Evolutionary conservation across 2,113 vertebrate genomes (phyloP), one percentile per base, ranked within the genome.

Genomic region (Australoheros scitulus): DNA sequence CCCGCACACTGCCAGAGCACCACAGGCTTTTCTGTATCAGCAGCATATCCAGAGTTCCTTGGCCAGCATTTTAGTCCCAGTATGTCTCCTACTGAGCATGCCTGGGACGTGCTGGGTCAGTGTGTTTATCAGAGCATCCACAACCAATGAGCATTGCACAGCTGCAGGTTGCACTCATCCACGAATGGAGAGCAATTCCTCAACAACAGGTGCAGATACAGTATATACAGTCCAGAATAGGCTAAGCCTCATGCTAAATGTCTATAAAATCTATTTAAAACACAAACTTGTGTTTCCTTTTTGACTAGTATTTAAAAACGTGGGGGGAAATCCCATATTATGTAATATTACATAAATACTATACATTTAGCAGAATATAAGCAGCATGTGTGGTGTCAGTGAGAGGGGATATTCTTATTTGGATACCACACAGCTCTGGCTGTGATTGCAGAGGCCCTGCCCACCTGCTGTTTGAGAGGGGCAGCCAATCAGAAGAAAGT

Each of bases 61-160:
- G 65, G 50, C 65, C 65, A 70, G 41, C 47, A 17, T 70, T 70
- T 70, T 50, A 26, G 41, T 70, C 65, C 24, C 41, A 70, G 29
- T 70, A 70, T 70, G 65, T 50, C 65, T 70, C 65, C 41, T 4
- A 50, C 41, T 70, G 65, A 70, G 41, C 41, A 70, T 70, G 24
- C 3, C 15, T 29, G 41, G 24, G 65, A 70, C 15, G 5, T 70
- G 65, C 65, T 29, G 65, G 41, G 65, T 50, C 65, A 6, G 18
- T 18, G 24, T 70, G 41, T 70, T 70, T 47, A 50, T 70, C 26
- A 70, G 22, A 29, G 26, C 47, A 50, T 50, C 65, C 15, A 50
- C 65, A 50, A 70, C 15, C 41, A 70, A 29, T 20, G 41, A 70
- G 24, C 24, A 9, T 17, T 70, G 65, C 65, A 15, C 26, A 70